These are phyloP conservation scores for Actinia tenebrosa DNA, from an alignment of 64 coral and sea anemone genomes.

Conservation along the genomic window DNA sequence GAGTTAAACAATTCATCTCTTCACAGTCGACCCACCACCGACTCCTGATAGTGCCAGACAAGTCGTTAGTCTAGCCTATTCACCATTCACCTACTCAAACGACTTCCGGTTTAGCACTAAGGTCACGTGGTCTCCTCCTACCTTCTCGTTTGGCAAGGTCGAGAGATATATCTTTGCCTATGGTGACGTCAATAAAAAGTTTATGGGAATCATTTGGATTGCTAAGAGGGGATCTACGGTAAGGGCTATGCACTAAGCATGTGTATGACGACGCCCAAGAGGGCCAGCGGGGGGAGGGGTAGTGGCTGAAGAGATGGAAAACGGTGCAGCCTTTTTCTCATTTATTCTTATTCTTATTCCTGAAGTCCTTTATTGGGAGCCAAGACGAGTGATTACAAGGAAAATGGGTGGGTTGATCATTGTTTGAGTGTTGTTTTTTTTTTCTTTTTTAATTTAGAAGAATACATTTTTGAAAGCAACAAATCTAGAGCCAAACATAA, in stretches of 20 bases:
- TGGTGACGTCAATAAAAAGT: not conserved
- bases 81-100: not conserved
- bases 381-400: not conserved
- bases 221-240: not conserved
- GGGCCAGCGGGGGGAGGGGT: not conserved
- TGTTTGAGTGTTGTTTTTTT: not conserved
- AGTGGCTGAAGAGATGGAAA: not conserved
- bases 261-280: not conserved
- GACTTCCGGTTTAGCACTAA: conserved; percentile 7
- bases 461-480: not conserved
- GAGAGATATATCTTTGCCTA: not conserved
- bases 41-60: not conserved
- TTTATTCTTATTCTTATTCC: too few species aligned
- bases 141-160: not conserved
- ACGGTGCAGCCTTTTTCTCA: too few species aligned
- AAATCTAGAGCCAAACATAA: not conserved
- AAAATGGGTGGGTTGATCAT: not conserved
- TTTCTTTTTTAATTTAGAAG: not conserved
- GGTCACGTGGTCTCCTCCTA: not conserved
- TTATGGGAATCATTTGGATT: not conserved
- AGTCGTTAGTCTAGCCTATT: not conserved
- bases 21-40: conserved; percentile 8
- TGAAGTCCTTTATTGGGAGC: too few species aligned
- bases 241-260: not conserved
- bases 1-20: not conserved